Evolutionary conservation across 35 echinoderm and acorn worm species (phyloP), one percentile per base, ranked within the genome.

Genomic region (Acanthaster planci): DNA sequence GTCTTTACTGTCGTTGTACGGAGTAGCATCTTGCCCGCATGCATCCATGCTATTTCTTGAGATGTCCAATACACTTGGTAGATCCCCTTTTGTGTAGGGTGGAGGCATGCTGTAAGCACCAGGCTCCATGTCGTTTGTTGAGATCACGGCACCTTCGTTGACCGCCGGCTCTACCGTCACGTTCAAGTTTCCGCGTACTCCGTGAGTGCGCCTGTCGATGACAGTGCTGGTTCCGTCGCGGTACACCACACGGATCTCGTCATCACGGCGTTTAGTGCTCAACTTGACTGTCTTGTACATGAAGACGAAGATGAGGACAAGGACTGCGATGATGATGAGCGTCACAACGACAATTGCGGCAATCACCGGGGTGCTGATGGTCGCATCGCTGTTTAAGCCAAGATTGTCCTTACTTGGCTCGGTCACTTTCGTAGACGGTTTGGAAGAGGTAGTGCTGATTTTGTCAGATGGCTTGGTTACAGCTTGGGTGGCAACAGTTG

Each of bases 301-400:
- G 79, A 81, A 53, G 79, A 81, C 34, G 38, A 80, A 47, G 78
- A 80, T 80, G 39, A 40, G 38, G 39, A 80, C 5, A 17, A 52
- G 38, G 78, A 80, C 42, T 32, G 37, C 50, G 78, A 80, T 40
- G 78, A 80, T 80, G 78, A 80, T 80, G 78, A 80, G 7, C 16
- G 50, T 16, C 4, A 39, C 21, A 38, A 80, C 16, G 78, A 40
- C 39, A 38, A 80, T 38, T 19, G 15, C 23, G 2, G 38, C 23
- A 0, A 80, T 3, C 7, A 80, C 2, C 2, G 30, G 44, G 42
- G 44, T 55, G 50, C 44, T 55, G 17, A 29, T 26, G 29, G 29
- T 34, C 17, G 12, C 12, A 16, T 81, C 39, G 21, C 27, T 38
- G 39, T 29, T 52, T 12, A 47, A 47, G 42, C 42, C 42, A 6